Percentiles rank a stretch among this genome's conserved stretches.
These are phyloP conservation scores for Epiblema foenella DNA, from an alignment of 2,888 invertebrate genomes.

Conservation along the genomic window DNA sequence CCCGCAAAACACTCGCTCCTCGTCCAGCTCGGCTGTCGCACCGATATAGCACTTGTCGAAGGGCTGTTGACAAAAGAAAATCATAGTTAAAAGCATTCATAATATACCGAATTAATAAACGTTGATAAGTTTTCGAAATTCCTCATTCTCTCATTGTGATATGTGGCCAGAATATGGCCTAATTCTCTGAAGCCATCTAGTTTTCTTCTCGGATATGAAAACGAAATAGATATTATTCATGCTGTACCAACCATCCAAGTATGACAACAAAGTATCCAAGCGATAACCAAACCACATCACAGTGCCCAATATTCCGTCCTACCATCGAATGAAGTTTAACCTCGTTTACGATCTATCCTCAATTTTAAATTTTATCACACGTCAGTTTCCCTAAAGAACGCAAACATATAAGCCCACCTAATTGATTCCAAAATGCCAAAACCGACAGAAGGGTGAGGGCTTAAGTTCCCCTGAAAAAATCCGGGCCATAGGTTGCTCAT, in stretches of 20 bases:
- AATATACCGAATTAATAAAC: neutral
- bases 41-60: constrained; percentile 99
- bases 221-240: neutral
- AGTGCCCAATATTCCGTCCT: neutral
- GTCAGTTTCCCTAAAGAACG: neutral
- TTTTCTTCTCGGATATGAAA: neutral
- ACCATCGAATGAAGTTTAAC: too few relatives aligned
- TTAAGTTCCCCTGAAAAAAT: constrained; percentile 24
- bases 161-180: neutral
- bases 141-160: too few relatives aligned
- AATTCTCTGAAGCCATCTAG: neutral
- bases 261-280: too few relatives aligned
- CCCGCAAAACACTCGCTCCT: constrained; percentile 99
- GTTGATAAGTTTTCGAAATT: too few relatives aligned
- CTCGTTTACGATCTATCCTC: neutral
- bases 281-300: too few relatives aligned
- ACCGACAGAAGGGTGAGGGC: constrained; percentile 27
- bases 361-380: neutral
- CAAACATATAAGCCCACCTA: constrained; percentile 28
- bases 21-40: constrained; percentile 97
- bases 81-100: neutral
- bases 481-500: constrained; percentile 38
- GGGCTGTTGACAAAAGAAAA: constrained; percentile 86
- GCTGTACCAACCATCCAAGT: too few relatives aligned
- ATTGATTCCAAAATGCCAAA: constrained; percentile 38